Evolutionary conservation across 2,113 vertebrate species (phyloP).

Genomic region (Macquaria australasica): DNA sequence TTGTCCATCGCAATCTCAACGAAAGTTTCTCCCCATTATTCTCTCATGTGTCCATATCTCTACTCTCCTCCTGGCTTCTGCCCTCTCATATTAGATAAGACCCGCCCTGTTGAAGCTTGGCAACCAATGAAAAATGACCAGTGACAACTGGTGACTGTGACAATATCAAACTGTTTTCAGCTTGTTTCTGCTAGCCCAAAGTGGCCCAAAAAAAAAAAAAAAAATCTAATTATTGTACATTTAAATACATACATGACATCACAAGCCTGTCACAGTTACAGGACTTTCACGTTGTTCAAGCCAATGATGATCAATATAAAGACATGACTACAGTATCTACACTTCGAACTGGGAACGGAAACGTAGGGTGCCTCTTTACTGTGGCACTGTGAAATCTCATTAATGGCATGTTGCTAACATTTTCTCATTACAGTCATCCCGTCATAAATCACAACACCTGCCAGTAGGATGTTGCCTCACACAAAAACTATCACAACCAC

Average conservation of each 20-base stretch:
- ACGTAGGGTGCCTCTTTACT: conserved; percentile 14
- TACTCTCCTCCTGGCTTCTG: neutral
- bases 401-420: conserved; percentile 64
- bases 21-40: neutral
- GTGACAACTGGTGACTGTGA: neutral
- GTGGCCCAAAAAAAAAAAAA: neutral
- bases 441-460: conserved; percentile 57
- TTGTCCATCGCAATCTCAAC: neutral
- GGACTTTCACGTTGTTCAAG: neutral
- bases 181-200: neutral
- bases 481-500: conserved; percentile 22
- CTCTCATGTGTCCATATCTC: no score
- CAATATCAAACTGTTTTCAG: neutral
- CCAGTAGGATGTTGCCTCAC: conserved; percentile 23
- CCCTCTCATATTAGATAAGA: neutral
- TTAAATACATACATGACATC: neutral
- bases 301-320: neutral
- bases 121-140: neutral
- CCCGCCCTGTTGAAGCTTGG: neutral
- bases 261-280: no score
- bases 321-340: neutral
- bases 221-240: neutral
- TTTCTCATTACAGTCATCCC: conserved; percentile 55
- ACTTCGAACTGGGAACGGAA: neutral
- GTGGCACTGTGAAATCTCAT: conserved; percentile 46